Percentiles rank a stretch among this genome's conserved stretches.
These are phyloP conservation scores for Cephus pygmeus DNA, from an alignment of 2,888 invertebrate species.

Conservation along the genomic window DNA sequence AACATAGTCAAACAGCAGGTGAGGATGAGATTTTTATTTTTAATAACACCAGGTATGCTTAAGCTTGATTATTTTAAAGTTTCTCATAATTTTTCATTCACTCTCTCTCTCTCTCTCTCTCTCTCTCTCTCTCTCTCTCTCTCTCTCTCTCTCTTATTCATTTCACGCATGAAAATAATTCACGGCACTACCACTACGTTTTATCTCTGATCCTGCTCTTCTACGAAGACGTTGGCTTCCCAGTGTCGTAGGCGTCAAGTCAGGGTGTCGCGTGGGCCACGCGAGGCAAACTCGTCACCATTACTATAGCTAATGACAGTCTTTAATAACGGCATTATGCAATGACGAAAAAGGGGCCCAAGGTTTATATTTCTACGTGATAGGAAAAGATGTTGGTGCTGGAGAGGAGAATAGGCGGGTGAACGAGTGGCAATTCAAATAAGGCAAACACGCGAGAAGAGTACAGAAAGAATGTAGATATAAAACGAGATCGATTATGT, in stretches of 20 bases:
- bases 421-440: neutral
- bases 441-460: neutral
- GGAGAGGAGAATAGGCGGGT: neutral
- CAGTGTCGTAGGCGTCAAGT: neutral
- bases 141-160: neutral
- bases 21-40: neutral
- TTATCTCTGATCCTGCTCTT: neutral
- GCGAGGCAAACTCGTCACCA: constrained; percentile 12
- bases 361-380: constrained; percentile 33
- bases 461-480: neutral
- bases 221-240: neutral
- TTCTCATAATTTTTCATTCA: neutral
- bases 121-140: neutral
- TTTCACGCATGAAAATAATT: neutral
- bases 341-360: constrained; percentile 52
- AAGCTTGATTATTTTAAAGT: neutral
- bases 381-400: neutral
- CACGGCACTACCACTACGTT: constrained; percentile 12
- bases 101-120: neutral
- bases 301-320: constrained; percentile 31
- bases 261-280: neutral
- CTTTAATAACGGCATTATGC: constrained; percentile 51
- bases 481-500: neutral
- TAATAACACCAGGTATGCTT: neutral
- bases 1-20: neutral